Evolutionary conservation across 2,888 invertebrate genomes (phyloP).

Genomic region (Conistra vaccinii): DNA sequence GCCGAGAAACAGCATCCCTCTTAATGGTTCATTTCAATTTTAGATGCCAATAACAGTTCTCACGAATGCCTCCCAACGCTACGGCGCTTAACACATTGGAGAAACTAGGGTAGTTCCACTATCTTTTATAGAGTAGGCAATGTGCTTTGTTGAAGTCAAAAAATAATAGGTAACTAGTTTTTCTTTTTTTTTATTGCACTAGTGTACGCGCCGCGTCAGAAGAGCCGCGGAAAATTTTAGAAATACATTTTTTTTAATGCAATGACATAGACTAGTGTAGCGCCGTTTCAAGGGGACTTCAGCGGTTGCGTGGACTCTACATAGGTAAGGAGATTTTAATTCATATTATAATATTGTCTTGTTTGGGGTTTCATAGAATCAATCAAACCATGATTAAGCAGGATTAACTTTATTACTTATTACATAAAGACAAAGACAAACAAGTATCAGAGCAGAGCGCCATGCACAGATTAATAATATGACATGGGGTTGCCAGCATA

Average conservation of each 20-base stretch:
- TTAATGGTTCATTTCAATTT: conserved; percentile 73
- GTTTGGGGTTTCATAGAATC: too few relatives aligned
- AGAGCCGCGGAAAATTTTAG: neutral
- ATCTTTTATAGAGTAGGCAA: conserved; percentile 29
- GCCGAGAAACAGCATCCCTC: conserved; percentile 54
- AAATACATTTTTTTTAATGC: neutral
- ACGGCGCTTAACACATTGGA: conserved; percentile 46
- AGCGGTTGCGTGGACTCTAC: neutral
- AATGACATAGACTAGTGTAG: neutral
- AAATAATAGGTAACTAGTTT: neutral
- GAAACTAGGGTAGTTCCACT: conserved; percentile 30
- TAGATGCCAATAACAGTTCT: conserved; percentile 70
- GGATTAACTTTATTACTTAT: too few relatives aligned
- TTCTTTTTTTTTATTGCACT: neutral
- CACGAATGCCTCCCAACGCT: conserved; percentile 57
- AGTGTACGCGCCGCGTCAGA: neutral
- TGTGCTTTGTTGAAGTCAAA: conserved; percentile 10
- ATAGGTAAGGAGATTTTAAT: too few relatives aligned
- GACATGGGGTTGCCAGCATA: too few relatives aligned
- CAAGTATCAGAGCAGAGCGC: too few relatives aligned
- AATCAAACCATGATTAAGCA: too few relatives aligned
- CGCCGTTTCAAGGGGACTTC: neutral
- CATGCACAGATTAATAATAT: too few relatives aligned
- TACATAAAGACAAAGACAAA: too few relatives aligned
- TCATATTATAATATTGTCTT: too few relatives aligned